Conservation (phyloP, 2,797 vertebrate species). For the Valencia hispanica region DNA sequence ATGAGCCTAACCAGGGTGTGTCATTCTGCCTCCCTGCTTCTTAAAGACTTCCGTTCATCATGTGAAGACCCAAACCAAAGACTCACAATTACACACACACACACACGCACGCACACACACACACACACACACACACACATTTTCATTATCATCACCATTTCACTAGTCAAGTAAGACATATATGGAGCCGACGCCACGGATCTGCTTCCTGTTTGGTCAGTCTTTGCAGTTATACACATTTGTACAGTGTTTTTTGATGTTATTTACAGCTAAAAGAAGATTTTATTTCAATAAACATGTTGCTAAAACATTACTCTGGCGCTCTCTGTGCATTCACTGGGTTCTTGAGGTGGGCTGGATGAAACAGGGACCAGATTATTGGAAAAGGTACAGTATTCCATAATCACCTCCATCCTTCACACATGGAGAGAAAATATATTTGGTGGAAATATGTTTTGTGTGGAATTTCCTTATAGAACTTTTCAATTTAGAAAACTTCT, state of each 20-base stretch:
- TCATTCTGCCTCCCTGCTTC: conserved; percentile 35
- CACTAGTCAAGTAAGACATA: background rate
- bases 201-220: conserved; percentile 5
- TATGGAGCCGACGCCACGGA: background rate
- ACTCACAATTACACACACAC: conserved; percentile 27
- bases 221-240: conserved; percentile 1
- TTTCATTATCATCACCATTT: conserved; percentile 27
- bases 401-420: conserved; percentile 57
- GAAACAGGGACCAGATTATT: conserved; percentile 8
- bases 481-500: background rate
- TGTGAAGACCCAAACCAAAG: conserved; percentile 47
- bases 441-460: background rate
- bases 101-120: conserved; percentile 19
- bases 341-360: conserved; percentile 22
- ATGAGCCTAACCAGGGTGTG: conserved; percentile 36
- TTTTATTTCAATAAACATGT: conserved; percentile 83
- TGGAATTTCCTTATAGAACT: background rate
- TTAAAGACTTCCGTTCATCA: conserved; percentile 42
- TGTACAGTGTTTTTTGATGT: conserved; percentile 66
- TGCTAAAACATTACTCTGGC: conserved; percentile 69
- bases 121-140: conserved; percentile 22
- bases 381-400: conserved; percentile 64
- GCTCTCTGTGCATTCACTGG: conserved; percentile 78
- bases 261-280: conserved; percentile 60
- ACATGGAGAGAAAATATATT: conserved; percentile 26